These are phyloP conservation scores for Anarsia innoxiella DNA, from an alignment of 2,888 invertebrate species.

Conservation along the genomic window DNA sequence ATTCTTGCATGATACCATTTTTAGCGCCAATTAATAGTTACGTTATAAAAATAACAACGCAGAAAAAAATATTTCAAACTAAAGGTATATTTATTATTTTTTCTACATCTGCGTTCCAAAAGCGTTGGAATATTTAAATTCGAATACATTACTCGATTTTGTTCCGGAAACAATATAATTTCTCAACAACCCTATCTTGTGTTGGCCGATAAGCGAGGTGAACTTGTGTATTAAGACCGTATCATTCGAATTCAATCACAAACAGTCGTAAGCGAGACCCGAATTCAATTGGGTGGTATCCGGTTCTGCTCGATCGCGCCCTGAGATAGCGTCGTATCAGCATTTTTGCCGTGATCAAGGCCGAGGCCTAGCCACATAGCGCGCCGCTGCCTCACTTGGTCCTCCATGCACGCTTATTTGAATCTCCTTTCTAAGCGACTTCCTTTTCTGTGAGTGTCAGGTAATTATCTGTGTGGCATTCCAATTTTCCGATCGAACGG, in stretches of 20 bases:
- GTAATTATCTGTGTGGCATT: conserved; percentile 76
- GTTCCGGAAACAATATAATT: background rate
- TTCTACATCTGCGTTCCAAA: too few relatives aligned
- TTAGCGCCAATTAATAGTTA: too few relatives aligned
- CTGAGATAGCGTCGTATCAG: conserved; percentile 48
- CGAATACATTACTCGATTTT: too few relatives aligned
- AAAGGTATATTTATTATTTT: too few relatives aligned
- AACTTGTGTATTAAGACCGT: conserved; percentile 3
- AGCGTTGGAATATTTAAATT: too few relatives aligned
- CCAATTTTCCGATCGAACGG: conserved; percentile 75
- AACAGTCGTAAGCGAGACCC: conserved; percentile 30
- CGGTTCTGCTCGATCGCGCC: conserved; percentile 47
- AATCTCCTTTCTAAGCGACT: conserved; percentile 64
- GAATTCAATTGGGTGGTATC: conserved; percentile 52
- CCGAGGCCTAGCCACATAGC: conserved; percentile 30
- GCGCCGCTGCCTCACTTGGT: conserved; percentile 51
- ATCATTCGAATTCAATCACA: conserved; percentile 26
- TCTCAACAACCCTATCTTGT: background rate
- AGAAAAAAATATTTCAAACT: too few relatives aligned
- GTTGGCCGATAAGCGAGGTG: conserved; percentile 10
- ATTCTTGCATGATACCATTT: too few relatives aligned
- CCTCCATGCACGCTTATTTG: conserved; percentile 69
- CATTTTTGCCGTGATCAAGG: conserved; percentile 53
- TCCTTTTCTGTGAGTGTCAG: conserved; percentile 76
- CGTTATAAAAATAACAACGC: too few relatives aligned